Conservation (phyloP, 1,140 invertebrate genomes). For the Zeugodacus cucurbitae region DNA sequence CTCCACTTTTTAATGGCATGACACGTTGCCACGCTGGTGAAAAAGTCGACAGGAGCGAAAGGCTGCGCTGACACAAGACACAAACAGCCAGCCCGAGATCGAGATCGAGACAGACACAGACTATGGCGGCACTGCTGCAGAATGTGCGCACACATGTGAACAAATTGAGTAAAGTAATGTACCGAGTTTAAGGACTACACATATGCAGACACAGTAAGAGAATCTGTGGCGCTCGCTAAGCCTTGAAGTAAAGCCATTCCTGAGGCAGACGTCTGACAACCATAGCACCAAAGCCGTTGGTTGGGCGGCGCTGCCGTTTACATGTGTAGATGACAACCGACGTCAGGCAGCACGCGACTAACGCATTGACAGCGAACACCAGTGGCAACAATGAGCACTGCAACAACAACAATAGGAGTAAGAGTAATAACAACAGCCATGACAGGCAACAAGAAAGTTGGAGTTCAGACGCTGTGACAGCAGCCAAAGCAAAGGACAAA, state of each 20-base stretch:
- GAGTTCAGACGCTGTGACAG: slow-evolving; percentile 19
- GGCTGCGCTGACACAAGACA: not conserved
- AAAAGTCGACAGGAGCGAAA: not conserved
- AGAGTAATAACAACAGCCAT: slow-evolving; percentile 45
- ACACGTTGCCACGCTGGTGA: not conserved
- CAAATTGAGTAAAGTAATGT: too few relatives aligned
- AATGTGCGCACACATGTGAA: not conserved
- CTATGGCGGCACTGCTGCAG: not conserved
- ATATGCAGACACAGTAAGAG: not conserved
- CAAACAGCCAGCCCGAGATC: too few relatives aligned
- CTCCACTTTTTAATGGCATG: slow-evolving; percentile 29
- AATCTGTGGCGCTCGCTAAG: not conserved
- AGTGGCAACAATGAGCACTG: slow-evolving; percentile 52
- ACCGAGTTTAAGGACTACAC: not conserved
- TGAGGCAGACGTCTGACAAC: not conserved
- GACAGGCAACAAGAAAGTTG: slow-evolving; percentile 25
- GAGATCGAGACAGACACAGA: not conserved
- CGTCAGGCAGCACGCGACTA: slow-evolving; percentile 40
- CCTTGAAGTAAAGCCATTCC: not conserved
- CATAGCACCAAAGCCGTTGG: not conserved
- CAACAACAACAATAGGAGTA: not conserved
- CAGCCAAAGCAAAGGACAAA: slow-evolving; percentile 50
- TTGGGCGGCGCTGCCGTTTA: not conserved
- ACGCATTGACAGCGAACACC: slow-evolving; percentile 44
- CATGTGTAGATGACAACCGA: not conserved